Evolutionary conservation across 2,113 vertebrate genomes (phyloP).

Genomic region (Shinisaurus crocodilurus): DNA sequence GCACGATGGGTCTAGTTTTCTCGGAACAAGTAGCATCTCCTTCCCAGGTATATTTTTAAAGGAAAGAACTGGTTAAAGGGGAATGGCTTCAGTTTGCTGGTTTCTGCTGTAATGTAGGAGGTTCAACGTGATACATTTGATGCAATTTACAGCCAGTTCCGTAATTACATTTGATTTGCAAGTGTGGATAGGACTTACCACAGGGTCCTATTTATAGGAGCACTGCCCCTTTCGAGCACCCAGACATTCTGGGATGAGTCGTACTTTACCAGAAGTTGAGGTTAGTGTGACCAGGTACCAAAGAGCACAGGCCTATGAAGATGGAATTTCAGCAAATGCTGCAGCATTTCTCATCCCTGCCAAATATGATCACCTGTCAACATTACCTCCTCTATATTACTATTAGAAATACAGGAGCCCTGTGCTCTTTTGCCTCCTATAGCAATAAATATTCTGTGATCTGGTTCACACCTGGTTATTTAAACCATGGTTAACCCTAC

Average conservation of each 20-base stretch:
- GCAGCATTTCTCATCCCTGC: background rate
- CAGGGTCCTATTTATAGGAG: background rate
- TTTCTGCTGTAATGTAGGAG: background rate
- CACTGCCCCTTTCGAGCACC: background rate
- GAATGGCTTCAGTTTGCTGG: background rate
- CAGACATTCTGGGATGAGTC: background rate
- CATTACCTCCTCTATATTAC: background rate
- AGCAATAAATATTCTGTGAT: background rate
- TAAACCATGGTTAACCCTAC: too few relatives aligned
- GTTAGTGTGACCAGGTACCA: background rate
- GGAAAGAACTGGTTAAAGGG: background rate
- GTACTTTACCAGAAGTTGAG: background rate
- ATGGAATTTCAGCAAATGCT: background rate
- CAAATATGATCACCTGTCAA: background rate
- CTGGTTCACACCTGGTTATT: too few relatives aligned
- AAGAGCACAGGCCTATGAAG: background rate
- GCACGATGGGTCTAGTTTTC: background rate
- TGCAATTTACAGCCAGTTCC: background rate
- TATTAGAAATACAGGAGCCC: background rate
- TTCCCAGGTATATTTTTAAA: background rate
- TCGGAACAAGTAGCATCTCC: background rate
- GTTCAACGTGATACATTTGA: too few relatives aligned
- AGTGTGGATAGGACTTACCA: background rate
- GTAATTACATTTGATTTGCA: slow-evolving; percentile 9
- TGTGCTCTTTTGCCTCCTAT: background rate